Percentiles rank a stretch among this genome's conserved stretches.
These are phyloP conservation scores for Eulemur albifrons DNA, from an alignment of 2,797 vertebrate species.

Conservation along the genomic window DNA sequence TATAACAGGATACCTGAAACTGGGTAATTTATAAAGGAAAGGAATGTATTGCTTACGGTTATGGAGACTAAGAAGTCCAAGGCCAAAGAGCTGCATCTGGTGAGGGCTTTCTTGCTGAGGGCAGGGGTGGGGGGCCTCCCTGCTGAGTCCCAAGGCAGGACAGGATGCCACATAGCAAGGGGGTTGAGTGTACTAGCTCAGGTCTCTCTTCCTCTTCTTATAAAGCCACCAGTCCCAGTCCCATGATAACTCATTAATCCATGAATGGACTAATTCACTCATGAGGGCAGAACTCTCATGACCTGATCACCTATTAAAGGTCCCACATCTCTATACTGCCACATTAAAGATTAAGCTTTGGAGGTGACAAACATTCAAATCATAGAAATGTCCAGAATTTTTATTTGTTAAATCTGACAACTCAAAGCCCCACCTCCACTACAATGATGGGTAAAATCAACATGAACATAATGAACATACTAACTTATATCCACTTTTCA, in stretches of 20 bases:
- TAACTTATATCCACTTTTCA: neutral
- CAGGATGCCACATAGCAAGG: neutral
- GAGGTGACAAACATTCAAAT: neutral
- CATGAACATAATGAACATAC: neutral
- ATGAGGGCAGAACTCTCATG: neutral
- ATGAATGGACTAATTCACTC: neutral
- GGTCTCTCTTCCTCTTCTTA: neutral
- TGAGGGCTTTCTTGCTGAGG: neutral
- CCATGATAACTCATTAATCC: neutral
- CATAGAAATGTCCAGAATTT: neutral
- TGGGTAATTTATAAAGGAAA: neutral
- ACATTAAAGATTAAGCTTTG: neutral
- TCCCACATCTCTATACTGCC: neutral
- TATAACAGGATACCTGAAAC: neutral
- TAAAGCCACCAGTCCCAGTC: neutral
- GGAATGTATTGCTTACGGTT: neutral
- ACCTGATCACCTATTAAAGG: neutral
- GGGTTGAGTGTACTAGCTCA: neutral
- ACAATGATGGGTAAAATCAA: neutral
- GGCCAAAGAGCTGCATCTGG: neutral
- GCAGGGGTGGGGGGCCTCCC: neutral
- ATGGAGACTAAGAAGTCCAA: neutral
- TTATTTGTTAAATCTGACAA: slow-evolving; percentile 8
- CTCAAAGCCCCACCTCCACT: neutral
- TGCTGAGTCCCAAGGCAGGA: neutral